Conservation (phyloP, 2,888 invertebrate genomes). For the Drosophila monieri region DNA sequence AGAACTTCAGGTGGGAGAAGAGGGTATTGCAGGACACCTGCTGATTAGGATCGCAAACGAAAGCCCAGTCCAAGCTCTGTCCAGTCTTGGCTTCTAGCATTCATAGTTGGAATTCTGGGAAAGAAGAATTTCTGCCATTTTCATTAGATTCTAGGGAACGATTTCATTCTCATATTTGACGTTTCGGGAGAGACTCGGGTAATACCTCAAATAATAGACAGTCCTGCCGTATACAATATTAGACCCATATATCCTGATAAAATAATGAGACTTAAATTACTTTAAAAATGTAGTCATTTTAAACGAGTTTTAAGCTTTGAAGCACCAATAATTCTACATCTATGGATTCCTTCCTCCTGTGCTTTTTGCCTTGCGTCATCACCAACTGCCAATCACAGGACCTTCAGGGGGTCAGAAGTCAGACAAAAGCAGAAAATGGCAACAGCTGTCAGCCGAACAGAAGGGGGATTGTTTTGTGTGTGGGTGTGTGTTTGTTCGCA, state of each 20-base stretch:
- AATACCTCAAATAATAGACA: too few species aligned
- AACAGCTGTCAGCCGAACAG: conserved; percentile 43
- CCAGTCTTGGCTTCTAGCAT: not conserved
- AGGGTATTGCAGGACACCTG: conserved; percentile 70
- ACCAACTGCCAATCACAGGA: conserved; percentile 27
- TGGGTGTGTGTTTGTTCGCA: not conserved
- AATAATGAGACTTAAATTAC: too few species aligned
- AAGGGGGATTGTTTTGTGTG: conserved; percentile 6
- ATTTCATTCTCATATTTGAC: conserved; percentile 26
- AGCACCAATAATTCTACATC: not conserved
- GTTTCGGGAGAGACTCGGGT: too few species aligned
- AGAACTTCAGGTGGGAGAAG: conserved; percentile 5
- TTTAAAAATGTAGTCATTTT: too few species aligned
- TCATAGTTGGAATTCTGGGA: not conserved
- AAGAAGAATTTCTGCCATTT: conserved; percentile 67
- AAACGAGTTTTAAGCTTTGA: too few species aligned
- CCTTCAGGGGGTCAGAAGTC: conserved; percentile 29
- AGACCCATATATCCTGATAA: too few species aligned
- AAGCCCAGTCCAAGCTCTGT: conserved; percentile 37
- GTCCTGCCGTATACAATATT: too few species aligned
- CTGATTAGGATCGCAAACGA: conserved; percentile 82
- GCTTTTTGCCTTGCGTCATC: conserved; percentile 34
- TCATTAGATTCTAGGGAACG: conserved; percentile 58
- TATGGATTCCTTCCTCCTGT: not conserved
- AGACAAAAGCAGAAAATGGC: conserved; percentile 46